Base-by-base conservation (phyloP, 2,888 invertebrate genomes). In the Drosophila nr. fundita region DNA sequence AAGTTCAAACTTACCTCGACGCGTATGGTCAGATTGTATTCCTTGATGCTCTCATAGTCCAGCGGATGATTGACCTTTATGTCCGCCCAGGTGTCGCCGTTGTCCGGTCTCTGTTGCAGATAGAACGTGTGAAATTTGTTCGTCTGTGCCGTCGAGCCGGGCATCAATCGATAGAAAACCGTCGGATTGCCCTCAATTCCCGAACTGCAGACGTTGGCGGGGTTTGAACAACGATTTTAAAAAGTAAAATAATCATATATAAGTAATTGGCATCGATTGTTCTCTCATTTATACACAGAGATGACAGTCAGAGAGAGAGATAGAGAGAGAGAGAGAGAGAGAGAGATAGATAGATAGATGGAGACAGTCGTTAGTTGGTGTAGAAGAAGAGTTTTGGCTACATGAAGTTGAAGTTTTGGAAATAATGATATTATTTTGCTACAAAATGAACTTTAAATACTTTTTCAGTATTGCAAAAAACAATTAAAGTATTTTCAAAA, bases 111-210 rank as follows among this genome's bases (percentile, higher is more conserved):
- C 94, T 98, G 98, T 95, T 98, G 98, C 85, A 98, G 95, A 94
- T 98, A 98, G 94, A 98, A 98, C 76, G 98, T 98, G 94, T 98
- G 97, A 93, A 96, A 96, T 94, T 98, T 98, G 94, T 98, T 98
- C 87, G 98, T 98, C 94, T 98, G 98, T 10, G 98, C 97, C 66
- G 98, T 98, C 40, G 98, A 98, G 78, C 98, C 98, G 78, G 98
- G 98, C 97, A 98, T 98, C 92, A 98, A 94, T 75, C 97, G 97
- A 94, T 98, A 98, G 95, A 97, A 98, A 87, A 98, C 98, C 87
- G 98, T 98, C 69, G 98, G 98, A 94, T 98, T 98, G 94, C 97
- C 97, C 93, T 98, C 98, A 93, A 98, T 98, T 84, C 98, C 98
- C 93, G 98, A 98, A 95, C 98, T 98, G 84, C 83, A 89, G 84